Base-by-base conservation (phyloP, 1,140 invertebrate species). In the Pygmarrhopalites habei region DNA sequence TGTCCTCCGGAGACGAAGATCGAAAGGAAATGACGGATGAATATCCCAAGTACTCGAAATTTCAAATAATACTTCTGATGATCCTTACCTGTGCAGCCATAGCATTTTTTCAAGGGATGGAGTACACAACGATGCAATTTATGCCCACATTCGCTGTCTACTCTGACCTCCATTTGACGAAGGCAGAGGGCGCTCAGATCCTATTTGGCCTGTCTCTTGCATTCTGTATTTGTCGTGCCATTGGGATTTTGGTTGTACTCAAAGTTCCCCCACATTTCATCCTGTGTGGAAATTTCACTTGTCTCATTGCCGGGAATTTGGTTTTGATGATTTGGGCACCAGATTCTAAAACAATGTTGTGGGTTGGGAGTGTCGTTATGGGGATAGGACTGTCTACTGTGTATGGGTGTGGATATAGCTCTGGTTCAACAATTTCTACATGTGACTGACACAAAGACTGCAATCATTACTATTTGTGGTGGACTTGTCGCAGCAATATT, bases 361-460 rank as follows among this genome's bases (percentile, higher is more conserved):
- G 56, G 57, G 44, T 35, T 2, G 21, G 19, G 21, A 49, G 46
- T 26, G 23, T 51, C 19, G 2, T 41, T 39, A 28, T 53, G 10
- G 62, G 62, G 10, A 12, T 59, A 3, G 62, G 62, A 51, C 59
- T 64, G 51, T 59, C 56, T 26, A 64, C 58, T n/a, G 28, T 59
- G 2, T 64, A n/a, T n/a, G n/a, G n/a, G n/a, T n/a, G n/a, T n/a
- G n/a, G n/a, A n/a, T n/a, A n/a, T n/a, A n/a, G n/a, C n/a, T 55
- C 30, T 39, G 43, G 23, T 32, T 25, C 12, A 59, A 51, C 32
- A 12, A 19, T 19, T 52, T 57, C 15, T 64, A 39, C 25, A 59
- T 59, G 39, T 41, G 39, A 12, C 39, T 12, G 39, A 41, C n/a
- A 41, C 12, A n/a, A 41, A 12, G 12, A n/a, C 39, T 41, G 12